Conservation (phyloP, 2,797 vertebrate species). For the Mormyrus proboscirostris region DNA sequence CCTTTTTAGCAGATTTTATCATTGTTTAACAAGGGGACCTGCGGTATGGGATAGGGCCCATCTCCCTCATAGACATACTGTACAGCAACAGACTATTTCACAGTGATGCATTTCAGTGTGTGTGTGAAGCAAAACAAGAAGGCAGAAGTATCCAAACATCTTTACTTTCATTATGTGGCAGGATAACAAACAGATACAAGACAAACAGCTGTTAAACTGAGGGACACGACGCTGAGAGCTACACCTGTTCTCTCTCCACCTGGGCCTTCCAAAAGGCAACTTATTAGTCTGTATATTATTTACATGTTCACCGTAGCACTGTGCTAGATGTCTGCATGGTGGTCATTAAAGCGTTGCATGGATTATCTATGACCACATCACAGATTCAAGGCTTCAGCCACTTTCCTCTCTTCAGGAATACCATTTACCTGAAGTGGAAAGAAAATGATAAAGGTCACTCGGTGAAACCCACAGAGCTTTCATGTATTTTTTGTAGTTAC, state of each 20-base stretch:
- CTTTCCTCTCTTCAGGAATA: conserved; percentile 98
- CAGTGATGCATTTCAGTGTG: not conserved
- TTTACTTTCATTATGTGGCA: conserved; percentile 48
- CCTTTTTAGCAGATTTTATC: no score
- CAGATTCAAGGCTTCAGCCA: conserved; percentile 88
- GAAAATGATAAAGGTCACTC: not conserved
- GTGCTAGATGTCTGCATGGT: conserved; percentile 20
- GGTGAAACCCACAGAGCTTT: not conserved
- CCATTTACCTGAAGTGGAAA: conserved; percentile 85
- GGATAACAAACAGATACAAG: conserved; percentile 20
- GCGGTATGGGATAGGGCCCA: not conserved
- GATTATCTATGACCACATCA: conserved; percentile 56
- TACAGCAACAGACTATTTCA: not conserved
- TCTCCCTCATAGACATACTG: not conserved
- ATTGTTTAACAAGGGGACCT: not conserved
- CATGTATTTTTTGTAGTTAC: not conserved
- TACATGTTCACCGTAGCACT: not conserved
- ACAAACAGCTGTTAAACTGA: conserved; percentile 31
- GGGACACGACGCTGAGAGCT: conserved; percentile 1
- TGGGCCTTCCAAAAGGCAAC: not conserved
- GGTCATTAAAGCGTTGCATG: conserved; percentile 31
- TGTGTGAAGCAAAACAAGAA: not conserved
- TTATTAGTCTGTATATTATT: conserved; percentile 14
- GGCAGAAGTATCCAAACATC: conserved; percentile 32
- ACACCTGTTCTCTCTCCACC: not conserved